Evolutionary conservation across 2,113 vertebrate species (phyloP).

Genomic region (Harpagus bidentatus): DNA sequence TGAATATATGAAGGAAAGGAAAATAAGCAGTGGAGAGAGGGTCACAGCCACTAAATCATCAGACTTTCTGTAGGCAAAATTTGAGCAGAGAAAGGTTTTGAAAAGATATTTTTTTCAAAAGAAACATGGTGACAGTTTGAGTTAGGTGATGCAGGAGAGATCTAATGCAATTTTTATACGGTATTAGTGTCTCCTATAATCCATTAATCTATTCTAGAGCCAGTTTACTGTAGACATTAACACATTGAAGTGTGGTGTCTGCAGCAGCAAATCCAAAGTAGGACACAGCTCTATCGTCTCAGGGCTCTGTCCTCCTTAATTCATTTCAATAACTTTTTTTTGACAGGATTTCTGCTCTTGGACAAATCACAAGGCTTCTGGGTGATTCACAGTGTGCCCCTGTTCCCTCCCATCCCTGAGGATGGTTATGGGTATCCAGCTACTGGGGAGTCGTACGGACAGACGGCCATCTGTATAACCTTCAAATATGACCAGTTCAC

Average conservation of each 20-base stretch:
- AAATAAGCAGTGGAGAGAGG: background rate
- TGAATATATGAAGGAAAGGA: background rate
- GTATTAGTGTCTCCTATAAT: background rate
- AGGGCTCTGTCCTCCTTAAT: background rate
- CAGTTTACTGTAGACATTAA: background rate
- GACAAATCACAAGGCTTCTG: slow-evolving; percentile 88
- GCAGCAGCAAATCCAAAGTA: background rate
- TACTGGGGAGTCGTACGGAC: slow-evolving; percentile 79
- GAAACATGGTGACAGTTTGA: background rate
- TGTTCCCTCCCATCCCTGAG: slow-evolving; percentile 85
- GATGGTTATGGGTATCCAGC: slow-evolving; percentile 83
- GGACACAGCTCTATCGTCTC: background rate
- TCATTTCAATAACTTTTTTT: background rate
- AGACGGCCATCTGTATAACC: slow-evolving; percentile 84
- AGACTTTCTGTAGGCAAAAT: background rate
- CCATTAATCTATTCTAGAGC: background rate
- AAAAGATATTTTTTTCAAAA: background rate
- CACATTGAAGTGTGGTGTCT: background rate
- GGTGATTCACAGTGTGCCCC: slow-evolving; percentile 87
- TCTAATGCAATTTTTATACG: background rate
- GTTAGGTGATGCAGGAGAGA: background rate
- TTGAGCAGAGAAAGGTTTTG: background rate
- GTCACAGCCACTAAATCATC: background rate
- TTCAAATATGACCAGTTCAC: slow-evolving; percentile 81
- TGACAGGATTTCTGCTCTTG: slow-evolving; percentile 82